Conservation (phyloP, 2,113 vertebrate genomes). For the Baryphthengus martii region DNA sequence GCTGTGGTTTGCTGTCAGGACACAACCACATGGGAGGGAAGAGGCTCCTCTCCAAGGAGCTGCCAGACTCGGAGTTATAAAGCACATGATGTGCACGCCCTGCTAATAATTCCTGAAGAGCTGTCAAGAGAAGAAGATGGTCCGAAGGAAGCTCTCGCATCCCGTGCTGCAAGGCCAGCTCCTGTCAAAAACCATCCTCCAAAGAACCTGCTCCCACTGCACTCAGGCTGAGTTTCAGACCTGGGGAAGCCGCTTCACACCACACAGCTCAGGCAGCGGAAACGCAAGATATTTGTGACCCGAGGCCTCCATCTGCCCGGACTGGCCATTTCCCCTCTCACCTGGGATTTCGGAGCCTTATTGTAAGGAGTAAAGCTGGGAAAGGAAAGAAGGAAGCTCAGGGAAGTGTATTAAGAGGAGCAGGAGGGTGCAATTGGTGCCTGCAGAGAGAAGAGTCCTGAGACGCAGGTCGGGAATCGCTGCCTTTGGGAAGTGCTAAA, state of each 20-base stretch:
- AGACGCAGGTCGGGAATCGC: background rate
- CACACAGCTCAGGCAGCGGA: background rate
- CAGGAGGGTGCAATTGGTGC: background rate
- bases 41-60: background rate
- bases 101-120: background rate
- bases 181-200: background rate
- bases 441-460: background rate
- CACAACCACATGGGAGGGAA: background rate
- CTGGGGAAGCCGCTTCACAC: background rate
- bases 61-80: background rate
- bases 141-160: background rate
- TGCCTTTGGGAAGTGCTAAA: background rate
- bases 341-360: background rate
- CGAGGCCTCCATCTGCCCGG: background rate
- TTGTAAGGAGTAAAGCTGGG: background rate
- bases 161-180: background rate
- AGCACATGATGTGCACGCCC: background rate
- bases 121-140: background rate
- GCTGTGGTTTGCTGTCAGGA: accelerated
- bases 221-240: accelerated
- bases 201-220: background rate
- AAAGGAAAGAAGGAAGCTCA: background rate
- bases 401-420: background rate
- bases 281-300: background rate
- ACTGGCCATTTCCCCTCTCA: background rate